Percentiles rank a stretch among this genome's conserved stretches.
Evolutionary conservation across 2,113 vertebrate species (phyloP).

Genomic region (Callionymus lyra): DNA sequence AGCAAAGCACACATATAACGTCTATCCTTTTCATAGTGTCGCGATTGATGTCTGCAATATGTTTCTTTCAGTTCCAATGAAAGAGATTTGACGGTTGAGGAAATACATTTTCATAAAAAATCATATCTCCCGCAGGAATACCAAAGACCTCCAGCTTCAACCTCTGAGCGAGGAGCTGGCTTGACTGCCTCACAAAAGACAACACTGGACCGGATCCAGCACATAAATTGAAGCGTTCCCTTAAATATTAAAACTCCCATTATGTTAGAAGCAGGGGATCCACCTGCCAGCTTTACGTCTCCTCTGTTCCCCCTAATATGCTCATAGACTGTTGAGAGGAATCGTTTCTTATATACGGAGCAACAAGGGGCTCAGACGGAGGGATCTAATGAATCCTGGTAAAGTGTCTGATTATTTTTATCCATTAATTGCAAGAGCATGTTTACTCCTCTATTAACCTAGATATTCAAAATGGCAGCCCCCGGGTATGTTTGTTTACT

Average conservation of each 20-base stretch:
- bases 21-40: conserved; percentile 14
- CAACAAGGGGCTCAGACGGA: conserved; percentile 14
- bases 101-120: conserved; percentile 35
- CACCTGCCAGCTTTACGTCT: conserved; percentile 23
- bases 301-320: conserved; percentile 16
- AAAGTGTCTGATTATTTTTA: too few species aligned
- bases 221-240: conserved; percentile 11
- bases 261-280: conserved; percentile 22
- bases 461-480: too few species aligned
- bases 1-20: conserved; percentile 13
- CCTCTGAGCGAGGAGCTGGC: conserved; percentile 7
- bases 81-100: conserved; percentile 21
- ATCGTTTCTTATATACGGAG: conserved; percentile 49
- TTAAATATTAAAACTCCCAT: conserved; percentile 26
- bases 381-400: too few species aligned
- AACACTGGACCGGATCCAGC: conserved; percentile 34
- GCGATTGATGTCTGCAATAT: conserved; percentile 11
- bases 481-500: too few species aligned
- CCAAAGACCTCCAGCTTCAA: conserved; percentile 12
- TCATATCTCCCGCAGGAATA: conserved; percentile 17
- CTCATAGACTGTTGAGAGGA: conserved; percentile 38
- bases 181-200: conserved; percentile 17
- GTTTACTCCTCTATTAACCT: too few species aligned
- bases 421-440: too few species aligned
- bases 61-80: conserved; percentile 33